Conservation (phyloP, 2,113 vertebrate species). For the Engraulis encrasicolus region DNA sequence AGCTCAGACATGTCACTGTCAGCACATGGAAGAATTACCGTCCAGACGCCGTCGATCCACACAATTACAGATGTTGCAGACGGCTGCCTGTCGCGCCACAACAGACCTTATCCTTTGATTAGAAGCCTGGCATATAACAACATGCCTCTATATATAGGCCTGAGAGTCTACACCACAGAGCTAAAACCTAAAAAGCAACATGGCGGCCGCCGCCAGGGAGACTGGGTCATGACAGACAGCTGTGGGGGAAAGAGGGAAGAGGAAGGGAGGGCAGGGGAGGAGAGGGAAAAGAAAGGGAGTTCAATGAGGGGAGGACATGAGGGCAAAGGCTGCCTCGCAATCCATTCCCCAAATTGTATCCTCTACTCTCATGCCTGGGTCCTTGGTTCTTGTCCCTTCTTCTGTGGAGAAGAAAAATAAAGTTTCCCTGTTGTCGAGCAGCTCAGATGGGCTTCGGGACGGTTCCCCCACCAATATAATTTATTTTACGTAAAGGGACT, state of each 20-base stretch:
- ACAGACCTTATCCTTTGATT: slow-evolving; percentile 35
- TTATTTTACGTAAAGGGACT: no score
- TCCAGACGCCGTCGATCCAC: slow-evolving; percentile 48
- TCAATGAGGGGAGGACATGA: no score
- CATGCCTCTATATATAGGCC: slow-evolving; percentile 38
- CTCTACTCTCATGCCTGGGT: no score
- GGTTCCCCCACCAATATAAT: no score
- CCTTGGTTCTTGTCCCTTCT: no score
- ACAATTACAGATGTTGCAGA: slow-evolving; percentile 69
- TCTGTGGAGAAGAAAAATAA: no score
- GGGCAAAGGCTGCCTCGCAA: no score
- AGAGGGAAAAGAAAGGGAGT: no score
- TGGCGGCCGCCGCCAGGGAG: neutral
- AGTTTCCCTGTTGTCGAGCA: no score
- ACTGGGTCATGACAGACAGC: neutral
- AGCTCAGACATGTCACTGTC: neutral
- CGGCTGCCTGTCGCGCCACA: slow-evolving; percentile 25
- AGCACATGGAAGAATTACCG: neutral
- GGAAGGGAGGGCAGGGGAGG: neutral
- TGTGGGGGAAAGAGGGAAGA: neutral
- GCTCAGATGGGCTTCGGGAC: no score
- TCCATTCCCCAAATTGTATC: no score
- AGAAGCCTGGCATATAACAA: slow-evolving; percentile 40
- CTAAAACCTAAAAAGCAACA: neutral
- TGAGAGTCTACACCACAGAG: neutral